phyloP scores from a whole-genome alignment of 2,797 vertebrate species.

The Diplodus sargus region DNA sequence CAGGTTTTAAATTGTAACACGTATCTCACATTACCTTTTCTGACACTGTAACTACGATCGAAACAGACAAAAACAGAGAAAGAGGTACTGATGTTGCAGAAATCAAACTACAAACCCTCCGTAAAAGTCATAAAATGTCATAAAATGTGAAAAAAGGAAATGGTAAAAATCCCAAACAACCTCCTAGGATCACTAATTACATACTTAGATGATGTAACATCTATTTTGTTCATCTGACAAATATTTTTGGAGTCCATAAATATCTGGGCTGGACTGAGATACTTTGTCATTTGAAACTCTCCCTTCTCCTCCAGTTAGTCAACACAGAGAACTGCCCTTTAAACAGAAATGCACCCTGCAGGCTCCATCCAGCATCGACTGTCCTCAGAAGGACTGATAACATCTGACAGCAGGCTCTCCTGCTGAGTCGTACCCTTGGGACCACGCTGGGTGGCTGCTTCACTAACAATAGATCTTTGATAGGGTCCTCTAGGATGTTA shows the following conservation, averaged over 20 bases:
- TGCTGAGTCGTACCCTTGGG: conserved; percentile 28
- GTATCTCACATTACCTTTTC: conserved; percentile 6
- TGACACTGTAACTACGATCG: conserved; percentile 7
- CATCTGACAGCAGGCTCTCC: conserved; percentile 51
- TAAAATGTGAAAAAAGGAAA: neutral
- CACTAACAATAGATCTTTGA: conserved; percentile 51
- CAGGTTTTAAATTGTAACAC: neutral
- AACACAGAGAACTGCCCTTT: conserved; percentile 25
- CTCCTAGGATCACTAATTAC: neutral
- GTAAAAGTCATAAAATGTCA: neutral
- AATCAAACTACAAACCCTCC: neutral
- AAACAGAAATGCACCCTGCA: conserved; percentile 1
- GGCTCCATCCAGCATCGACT: conserved; percentile 18
- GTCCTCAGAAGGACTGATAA: conserved; percentile 41
- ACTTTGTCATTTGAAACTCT: neutral
- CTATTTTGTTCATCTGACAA: neutral
- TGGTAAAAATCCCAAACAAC: no score
- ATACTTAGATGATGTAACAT: conserved; percentile 2
- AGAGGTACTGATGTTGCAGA: neutral
- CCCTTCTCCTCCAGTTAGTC: conserved; percentile 1
- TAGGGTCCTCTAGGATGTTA: conserved; percentile 49
- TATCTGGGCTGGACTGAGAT: neutral
- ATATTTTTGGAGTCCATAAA: neutral
- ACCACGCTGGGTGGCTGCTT: conserved; percentile 23
- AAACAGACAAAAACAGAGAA: neutral